These are phyloP conservation scores for Aphaenogaster floridana DNA, from an alignment of 1,140 invertebrate species.

Conservation along the genomic window DNA sequence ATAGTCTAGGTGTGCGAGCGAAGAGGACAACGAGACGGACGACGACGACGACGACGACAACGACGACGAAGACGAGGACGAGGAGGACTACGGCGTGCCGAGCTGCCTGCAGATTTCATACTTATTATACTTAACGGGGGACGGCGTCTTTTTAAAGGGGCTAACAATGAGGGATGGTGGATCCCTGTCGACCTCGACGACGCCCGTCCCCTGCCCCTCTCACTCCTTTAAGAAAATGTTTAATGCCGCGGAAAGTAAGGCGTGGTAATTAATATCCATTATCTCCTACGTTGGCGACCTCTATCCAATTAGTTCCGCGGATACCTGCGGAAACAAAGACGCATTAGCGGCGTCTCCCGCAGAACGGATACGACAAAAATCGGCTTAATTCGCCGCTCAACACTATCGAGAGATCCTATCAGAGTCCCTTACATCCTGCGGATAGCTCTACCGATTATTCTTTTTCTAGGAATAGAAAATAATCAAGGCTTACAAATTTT, in stretches of 20 bases:
- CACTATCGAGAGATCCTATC: slow-evolving; percentile 42
- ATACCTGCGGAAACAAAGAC: slow-evolving; percentile 81
- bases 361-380: slow-evolving; percentile 48
- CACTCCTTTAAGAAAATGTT: slow-evolving; percentile 84
- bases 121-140: slow-evolving; percentile 85
- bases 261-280: slow-evolving; percentile 87
- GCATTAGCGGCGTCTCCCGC: slow-evolving; percentile 78
- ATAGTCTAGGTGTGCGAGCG: slow-evolving; percentile 55
- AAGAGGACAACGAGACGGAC: slow-evolving; percentile 63
- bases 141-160: slow-evolving; percentile 84
- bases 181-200: slow-evolving; percentile 58
- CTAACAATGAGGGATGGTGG: slow-evolving; percentile 87
- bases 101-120: slow-evolving; percentile 80
- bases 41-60: slow-evolving; percentile 70
- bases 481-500: neutral
- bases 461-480: neutral
- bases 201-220: slow-evolving; percentile 1
- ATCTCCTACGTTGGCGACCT: slow-evolving; percentile 83
- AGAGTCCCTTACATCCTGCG: neutral
- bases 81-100: slow-evolving; percentile 36
- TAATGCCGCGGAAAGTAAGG: slow-evolving; percentile 86
- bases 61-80: slow-evolving; percentile 44
- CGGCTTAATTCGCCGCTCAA: slow-evolving; percentile 40
- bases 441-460: neutral
- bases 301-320: slow-evolving; percentile 82